Conservation (phyloP, 2,113 vertebrate species). For the Oncorhynchus nerka region DNA sequence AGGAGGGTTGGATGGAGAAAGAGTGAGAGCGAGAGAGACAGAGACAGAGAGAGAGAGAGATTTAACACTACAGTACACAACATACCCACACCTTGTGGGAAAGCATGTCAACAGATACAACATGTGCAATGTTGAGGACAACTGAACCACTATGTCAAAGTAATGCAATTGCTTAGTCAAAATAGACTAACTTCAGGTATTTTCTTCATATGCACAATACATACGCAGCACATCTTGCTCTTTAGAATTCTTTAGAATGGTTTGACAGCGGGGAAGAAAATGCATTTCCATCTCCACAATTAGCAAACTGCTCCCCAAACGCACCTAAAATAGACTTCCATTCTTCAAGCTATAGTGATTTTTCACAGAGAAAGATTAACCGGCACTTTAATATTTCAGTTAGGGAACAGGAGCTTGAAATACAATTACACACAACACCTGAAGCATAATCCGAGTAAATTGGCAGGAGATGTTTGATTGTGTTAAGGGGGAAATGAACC, state of each 20-base stretch:
- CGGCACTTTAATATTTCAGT: constrained; percentile 2
- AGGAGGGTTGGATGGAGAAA: no score
- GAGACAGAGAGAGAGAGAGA: no score
- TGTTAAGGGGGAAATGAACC: background rate
- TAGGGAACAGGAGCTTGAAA: background rate
- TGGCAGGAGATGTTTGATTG: background rate
- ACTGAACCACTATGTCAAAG: background rate
- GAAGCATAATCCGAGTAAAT: background rate
- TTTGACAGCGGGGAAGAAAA: background rate
- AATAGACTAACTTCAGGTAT: background rate
- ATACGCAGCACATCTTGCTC: background rate
- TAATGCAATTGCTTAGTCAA: background rate
- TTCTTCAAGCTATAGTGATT: background rate
- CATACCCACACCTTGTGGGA: background rate
- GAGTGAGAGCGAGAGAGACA: no score
- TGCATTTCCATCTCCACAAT: background rate
- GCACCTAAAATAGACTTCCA: constrained; percentile 1
- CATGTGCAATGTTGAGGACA: background rate
- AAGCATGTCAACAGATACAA: background rate
- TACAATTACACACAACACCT: background rate
- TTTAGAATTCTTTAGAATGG: background rate
- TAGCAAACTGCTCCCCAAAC: background rate
- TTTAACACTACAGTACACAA: background rate
- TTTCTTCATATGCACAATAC: background rate
- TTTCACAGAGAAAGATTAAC: background rate